Percentiles rank a stretch among this genome's conserved stretches.
These are phyloP conservation scores for Drosophila meridionalis DNA, from an alignment of 2,888 invertebrate species.

Conservation along the genomic window DNA sequence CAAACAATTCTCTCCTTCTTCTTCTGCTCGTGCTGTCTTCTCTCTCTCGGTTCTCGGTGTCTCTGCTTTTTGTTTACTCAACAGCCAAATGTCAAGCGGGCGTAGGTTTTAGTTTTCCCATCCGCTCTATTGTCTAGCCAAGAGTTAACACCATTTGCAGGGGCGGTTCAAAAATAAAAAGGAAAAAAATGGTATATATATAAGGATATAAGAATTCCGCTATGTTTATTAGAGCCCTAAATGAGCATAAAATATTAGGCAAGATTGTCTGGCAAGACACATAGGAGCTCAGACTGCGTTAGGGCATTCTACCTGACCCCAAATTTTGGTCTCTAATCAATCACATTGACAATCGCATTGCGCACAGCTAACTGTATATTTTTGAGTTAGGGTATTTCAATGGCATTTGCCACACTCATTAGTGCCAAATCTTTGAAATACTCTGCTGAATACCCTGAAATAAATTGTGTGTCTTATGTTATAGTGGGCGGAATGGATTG, in stretches of 20 bases:
- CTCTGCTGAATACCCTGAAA: neutral
- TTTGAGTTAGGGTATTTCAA: slow-evolving; percentile 20
- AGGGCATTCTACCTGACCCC: slow-evolving; percentile 45
- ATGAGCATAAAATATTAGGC: slow-evolving; percentile 81
- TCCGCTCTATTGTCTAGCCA: slow-evolving; percentile 65
- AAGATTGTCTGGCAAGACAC: slow-evolving; percentile 50
- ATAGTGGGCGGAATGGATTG: neutral
- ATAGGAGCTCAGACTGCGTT: slow-evolving; percentile 19
- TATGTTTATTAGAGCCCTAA: slow-evolving; percentile 68
- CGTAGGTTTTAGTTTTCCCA: slow-evolving; percentile 68
- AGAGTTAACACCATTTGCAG: slow-evolving; percentile 68
- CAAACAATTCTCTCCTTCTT: slow-evolving; percentile 8
- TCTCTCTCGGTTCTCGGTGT: neutral
- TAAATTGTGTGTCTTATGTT: neutral
- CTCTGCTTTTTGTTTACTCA: slow-evolving; percentile 62
- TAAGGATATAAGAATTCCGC: slow-evolving; percentile 47
- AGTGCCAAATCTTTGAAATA: slow-evolving; percentile 25
- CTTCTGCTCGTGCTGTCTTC: slow-evolving; percentile 8
- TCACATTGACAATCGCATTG: slow-evolving; percentile 56
- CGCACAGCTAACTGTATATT: slow-evolving; percentile 30
- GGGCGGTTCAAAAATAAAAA: slow-evolving; percentile 13
- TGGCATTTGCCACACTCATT: slow-evolving; percentile 35
- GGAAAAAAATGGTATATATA: slow-evolving; percentile 1
- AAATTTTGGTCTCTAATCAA: slow-evolving; percentile 56
- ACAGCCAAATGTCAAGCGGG: slow-evolving; percentile 79